phyloP scores from a whole-genome alignment of 2,797 vertebrate species.

The Arrhamphus sclerolepis region DNA sequence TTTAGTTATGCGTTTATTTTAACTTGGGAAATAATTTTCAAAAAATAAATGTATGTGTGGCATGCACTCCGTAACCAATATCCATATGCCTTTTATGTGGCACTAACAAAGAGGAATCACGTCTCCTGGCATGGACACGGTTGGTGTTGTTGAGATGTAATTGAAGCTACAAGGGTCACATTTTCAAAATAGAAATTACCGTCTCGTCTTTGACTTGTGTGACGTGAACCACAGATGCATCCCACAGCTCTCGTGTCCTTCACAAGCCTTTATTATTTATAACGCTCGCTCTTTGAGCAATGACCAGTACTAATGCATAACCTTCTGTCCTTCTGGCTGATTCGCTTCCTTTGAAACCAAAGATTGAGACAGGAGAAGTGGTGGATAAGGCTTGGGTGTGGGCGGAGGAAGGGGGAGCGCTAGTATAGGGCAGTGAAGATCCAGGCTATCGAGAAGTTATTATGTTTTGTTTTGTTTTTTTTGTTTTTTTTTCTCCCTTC shows the following conservation, averaged over 20 bases:
- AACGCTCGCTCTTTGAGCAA: constrained; percentile 96
- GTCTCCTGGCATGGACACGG: constrained; percentile 65
- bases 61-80: constrained; percentile 63
- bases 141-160: constrained; percentile 74
- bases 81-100: constrained; percentile 77
- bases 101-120: constrained; percentile 74
- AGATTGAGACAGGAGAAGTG: constrained; percentile 89
- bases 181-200: constrained; percentile 95
- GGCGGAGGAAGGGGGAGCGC: constrained; percentile 46
- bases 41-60: constrained; percentile 45
- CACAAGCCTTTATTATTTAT: constrained; percentile 99
- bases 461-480: too few relatives aligned
- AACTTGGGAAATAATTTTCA: constrained; percentile 63
- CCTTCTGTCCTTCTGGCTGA: constrained; percentile 99
- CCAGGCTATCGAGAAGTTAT: constrained; percentile 86
- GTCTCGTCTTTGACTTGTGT: constrained; percentile 93
- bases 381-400: constrained; percentile 69
- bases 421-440: constrained; percentile 80
- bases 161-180: constrained; percentile 83
- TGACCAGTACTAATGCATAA: constrained; percentile 99
- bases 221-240: constrained; percentile 88
- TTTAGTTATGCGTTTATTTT: constrained; percentile 58
- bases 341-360: constrained; percentile 95
- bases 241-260: constrained; percentile 90
- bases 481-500: constrained; percentile 64